Base-by-base conservation (phyloP, 2,797 vertebrate genomes). In the Trachops cirrhosus region DNA sequence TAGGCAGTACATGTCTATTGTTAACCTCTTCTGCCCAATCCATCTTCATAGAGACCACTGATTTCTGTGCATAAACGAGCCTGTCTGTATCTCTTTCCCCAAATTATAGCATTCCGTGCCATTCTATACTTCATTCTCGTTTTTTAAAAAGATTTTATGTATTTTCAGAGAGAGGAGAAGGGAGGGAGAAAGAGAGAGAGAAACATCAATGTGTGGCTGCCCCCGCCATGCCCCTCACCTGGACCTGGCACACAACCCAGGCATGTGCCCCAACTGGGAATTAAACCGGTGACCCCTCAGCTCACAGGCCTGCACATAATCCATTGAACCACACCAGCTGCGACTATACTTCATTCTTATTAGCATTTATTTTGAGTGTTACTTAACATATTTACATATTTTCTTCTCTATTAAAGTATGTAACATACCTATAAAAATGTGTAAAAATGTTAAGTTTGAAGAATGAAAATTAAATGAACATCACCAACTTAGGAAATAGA, bases 401-500 rank as follows among this genome's bases (percentile, higher is more conserved):
- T 87, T 62, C 44, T 78, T 48, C 19, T 39, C 93, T 78, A 37
- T 32, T 74, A 46, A 74, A 46, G n/a, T 74, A 12, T 41, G 18
- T 62, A 41, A 74, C 22, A 8, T 77, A 39, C 9, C 54, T 50
- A 4, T 67, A 59, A 74, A 80, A 82, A 54, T 26, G 29, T 44
- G 12, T 44, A 15, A 21, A 70, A 64, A 64, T 86, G 19, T 39
- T 39, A 85, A 71, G 44, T 71, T 89, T 75, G 39, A 89, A 91
- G 89, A 70, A 39, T 79, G 39, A 91, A 84, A 86, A 54, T 87
- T 26, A 83, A 57, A 44, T 5, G 32, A 78, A 16, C 22, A 78
- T 39, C 44, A 80, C 67, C 86, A 78, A 24, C 86, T 89, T 71
- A 91, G 83, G 87, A 89, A 92, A 90, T 7, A 46, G 50, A 79